Percentiles rank a stretch among this genome's conserved stretches.
These are phyloP conservation scores for Whitmania pigra DNA, from an alignment of 1,140 invertebrate species.

Conservation along the genomic window DNA sequence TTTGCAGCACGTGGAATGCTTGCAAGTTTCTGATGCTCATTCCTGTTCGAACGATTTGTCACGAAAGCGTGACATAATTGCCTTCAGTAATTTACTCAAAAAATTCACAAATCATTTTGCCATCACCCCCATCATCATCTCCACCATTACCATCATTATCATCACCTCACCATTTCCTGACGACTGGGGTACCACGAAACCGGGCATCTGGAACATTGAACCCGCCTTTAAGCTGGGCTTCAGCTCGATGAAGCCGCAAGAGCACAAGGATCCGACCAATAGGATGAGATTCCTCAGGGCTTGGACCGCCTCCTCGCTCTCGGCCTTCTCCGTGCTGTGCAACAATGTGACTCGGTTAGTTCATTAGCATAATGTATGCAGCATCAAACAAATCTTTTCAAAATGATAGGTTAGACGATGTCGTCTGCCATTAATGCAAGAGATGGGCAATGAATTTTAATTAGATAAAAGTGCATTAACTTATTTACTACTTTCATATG, in stretches of 20 bases:
- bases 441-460: too few species aligned
- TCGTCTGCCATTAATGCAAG: too few species aligned
- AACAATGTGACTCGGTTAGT: too few species aligned
- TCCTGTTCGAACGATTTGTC: constrained; percentile 29
- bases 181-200: constrained; percentile 77
- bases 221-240: constrained; percentile 51
- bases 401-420: too few species aligned
- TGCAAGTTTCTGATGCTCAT: constrained; percentile 65
- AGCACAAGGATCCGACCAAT: constrained; percentile 80
- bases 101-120: too few species aligned
- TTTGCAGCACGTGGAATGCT: constrained; percentile 86
- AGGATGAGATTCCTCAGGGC: constrained; percentile 81
- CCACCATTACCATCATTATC: neutral
- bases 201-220: constrained; percentile 80
- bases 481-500: too few species aligned
- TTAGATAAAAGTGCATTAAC: too few species aligned
- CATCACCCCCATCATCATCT: neutral
- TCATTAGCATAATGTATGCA: too few species aligned
- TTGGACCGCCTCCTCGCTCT: constrained; percentile 42
- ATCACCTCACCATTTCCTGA: constrained; percentile 60
- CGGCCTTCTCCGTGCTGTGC: constrained; percentile 34
- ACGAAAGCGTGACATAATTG: neutral
- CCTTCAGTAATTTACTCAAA: too few species aligned
- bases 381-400: too few species aligned
- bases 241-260: constrained; percentile 79